Base-by-base conservation (phyloP, 1,140 invertebrate genomes). In the Chlorops oryzae region DNA sequence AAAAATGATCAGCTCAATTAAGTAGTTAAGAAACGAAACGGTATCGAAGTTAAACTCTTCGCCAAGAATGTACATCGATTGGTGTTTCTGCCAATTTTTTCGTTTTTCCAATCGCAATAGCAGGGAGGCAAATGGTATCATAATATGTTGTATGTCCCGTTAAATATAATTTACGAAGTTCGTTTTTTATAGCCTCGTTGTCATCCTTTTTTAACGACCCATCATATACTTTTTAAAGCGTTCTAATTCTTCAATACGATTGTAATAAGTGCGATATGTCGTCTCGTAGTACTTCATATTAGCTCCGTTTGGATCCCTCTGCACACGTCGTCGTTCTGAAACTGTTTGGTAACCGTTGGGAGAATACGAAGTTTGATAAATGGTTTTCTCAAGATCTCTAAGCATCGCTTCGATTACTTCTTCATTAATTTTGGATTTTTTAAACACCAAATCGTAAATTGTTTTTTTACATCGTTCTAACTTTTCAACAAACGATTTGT, bases 51-150 rank as follows among this genome's bases (percentile, higher is more conserved):
- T 23, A 41, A 13, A 41, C 3, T 20, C 22, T n/a, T 25, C 52
- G 32, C 24, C 40, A n/a, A n/a, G 47, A 50, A 46, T 54, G 50
- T 22, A 47, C 27, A 54, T 54, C 52, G 27, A 54, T 47, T 4
- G 52, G 52, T 13, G n/a, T 43, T 2, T 28, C 20, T 9, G 20
- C 21, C 17, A 32, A 25, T 25, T 27, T 20, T 12, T 43, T 34
- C 28, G 27, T 20, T 22, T 47, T 50, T 6, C 23, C 27, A 42
- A 40, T 21, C 13, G 34, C 21, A 9, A 35, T 23, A 12, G 35
- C 52, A n/a, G 47, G 43, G 12, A 46, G 27, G 28, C 43, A 37
- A 18, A 50, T 41, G 18, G 27, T 44, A 15, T 25, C 37, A 42
- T 54, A 20, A 47, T 54, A 54, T 10, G 47, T 54, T 13, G 42